A percentile compares a stretch with the other conserved stretches of the same genome.
These are phyloP conservation scores for Thalassarche chlororhynchos DNA, from an alignment of 2,113 vertebrate species.

Conservation along the genomic window DNA sequence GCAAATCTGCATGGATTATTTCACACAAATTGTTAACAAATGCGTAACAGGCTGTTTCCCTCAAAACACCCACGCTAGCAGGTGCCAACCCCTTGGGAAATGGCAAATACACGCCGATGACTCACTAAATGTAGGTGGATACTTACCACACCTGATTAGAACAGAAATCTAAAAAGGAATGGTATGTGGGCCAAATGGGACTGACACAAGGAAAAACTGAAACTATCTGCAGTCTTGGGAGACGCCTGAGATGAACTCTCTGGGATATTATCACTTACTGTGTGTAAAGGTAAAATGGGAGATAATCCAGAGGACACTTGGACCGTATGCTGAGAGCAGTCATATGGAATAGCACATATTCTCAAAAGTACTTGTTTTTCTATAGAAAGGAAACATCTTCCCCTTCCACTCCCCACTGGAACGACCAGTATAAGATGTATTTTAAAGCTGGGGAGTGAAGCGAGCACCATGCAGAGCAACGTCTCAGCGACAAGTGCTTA, in stretches of 20 bases:
- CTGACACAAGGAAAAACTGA: background rate
- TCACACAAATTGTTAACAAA: background rate
- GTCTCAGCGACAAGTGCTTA: background rate
- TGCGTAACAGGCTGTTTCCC: background rate
- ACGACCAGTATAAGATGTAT: background rate
- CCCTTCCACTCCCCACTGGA: background rate
- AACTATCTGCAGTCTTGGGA: background rate
- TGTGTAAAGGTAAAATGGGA: background rate
- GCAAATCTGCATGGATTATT: background rate
- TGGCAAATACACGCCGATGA: background rate
- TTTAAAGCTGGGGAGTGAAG: background rate
- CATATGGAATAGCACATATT: background rate
- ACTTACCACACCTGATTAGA: conserved; percentile 4
- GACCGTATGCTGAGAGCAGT: background rate
- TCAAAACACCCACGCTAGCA: background rate
- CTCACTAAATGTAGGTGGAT: conserved; percentile 3
- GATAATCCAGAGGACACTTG: background rate
- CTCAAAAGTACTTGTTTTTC: background rate
- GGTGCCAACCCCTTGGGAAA: background rate
- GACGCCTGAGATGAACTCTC: background rate
- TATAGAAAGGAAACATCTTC: background rate
- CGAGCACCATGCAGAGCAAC: background rate
- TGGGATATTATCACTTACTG: background rate
- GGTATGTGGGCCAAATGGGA: background rate
- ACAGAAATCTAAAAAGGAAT: background rate